Evolutionary conservation across 2,797 vertebrate species (phyloP).

Genomic region (Apodemus agrarius): DNA sequence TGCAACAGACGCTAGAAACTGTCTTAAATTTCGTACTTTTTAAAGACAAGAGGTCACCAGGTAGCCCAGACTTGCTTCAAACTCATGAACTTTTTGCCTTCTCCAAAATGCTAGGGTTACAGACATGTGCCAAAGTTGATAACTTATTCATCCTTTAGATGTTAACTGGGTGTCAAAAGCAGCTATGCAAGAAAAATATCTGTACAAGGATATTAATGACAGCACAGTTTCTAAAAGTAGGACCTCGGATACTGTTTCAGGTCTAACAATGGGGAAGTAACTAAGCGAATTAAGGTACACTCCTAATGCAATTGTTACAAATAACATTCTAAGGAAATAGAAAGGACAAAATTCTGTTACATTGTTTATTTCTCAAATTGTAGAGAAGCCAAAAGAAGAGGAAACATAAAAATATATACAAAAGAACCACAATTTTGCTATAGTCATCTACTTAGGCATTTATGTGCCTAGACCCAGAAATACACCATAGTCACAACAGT

Average conservation of each 20-base stretch:
- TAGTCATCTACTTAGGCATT: not conserved
- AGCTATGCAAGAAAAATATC: not conserved
- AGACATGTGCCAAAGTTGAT: not conserved
- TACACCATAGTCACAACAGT: not conserved
- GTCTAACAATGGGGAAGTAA: not conserved
- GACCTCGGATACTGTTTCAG: not conserved
- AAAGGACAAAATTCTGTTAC: not conserved
- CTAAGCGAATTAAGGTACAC: not conserved
- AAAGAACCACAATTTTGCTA: not conserved
- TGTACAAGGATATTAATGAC: not conserved
- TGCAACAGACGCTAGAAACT: not conserved
- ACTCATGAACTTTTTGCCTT: not conserved
- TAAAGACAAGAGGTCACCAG: not conserved
- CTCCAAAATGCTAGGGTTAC: not conserved
- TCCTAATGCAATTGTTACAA: not conserved
- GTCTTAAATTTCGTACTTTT: not conserved
- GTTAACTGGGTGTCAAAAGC: not conserved
- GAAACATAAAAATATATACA: not conserved
- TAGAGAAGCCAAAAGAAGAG: not conserved
- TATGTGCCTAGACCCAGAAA: not conserved
- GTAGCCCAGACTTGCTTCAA: not conserved
- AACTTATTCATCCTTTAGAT: not conserved
- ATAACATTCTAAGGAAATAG: not conserved
- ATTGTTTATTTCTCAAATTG: slow-evolving; percentile 24
- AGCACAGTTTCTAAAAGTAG: not conserved